phyloP scores from a whole-genome alignment of 2,113 vertebrate species.

The Ageneiosus marmoratus region DNA sequence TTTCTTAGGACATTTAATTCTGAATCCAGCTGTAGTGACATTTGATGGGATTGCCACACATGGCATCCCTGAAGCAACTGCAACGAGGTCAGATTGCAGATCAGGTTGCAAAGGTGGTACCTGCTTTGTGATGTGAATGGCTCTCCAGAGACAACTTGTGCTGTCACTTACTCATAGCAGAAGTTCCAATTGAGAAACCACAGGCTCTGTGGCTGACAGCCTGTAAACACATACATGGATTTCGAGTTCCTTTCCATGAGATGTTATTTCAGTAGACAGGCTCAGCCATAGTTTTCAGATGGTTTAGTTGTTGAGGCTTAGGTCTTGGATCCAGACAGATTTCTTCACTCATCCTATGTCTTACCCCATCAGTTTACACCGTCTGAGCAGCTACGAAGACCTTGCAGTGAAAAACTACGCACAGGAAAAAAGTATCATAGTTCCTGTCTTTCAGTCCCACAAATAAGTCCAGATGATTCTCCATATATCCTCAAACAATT shows the following conservation, averaged over 20 bases:
- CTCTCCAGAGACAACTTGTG: slow-evolving; percentile 20
- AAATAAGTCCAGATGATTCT: background rate
- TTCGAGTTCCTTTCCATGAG: slow-evolving; percentile 17
- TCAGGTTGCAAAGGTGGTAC: background rate
- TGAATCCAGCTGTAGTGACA: background rate
- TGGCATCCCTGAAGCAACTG: background rate
- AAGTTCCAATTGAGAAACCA: slow-evolving; percentile 28
- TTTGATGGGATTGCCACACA: background rate
- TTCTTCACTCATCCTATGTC: background rate
- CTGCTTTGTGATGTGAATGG: slow-evolving; percentile 29
- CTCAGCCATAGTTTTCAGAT: slow-evolving; percentile 12
- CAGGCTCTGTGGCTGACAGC: slow-evolving; percentile 28
- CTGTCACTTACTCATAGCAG: slow-evolving; percentile 17
- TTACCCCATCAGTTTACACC: background rate
- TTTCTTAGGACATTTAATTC: too few species aligned
- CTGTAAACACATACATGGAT: slow-evolving; percentile 34
- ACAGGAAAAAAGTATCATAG: slow-evolving; percentile 1
- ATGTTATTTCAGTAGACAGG: slow-evolving; percentile 47
- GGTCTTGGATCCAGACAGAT: slow-evolving; percentile 30
- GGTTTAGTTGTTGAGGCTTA: slow-evolving; percentile 37
- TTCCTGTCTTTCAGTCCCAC: slow-evolving; percentile 11
- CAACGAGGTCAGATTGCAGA: slow-evolving; percentile 6
- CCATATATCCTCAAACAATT: background rate
- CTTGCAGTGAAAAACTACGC: slow-evolving; percentile 20
- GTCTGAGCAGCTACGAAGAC: slow-evolving; percentile 24